Base-by-base conservation (phyloP, 2,113 vertebrate species). In the Paradisaea rubra region DNA sequence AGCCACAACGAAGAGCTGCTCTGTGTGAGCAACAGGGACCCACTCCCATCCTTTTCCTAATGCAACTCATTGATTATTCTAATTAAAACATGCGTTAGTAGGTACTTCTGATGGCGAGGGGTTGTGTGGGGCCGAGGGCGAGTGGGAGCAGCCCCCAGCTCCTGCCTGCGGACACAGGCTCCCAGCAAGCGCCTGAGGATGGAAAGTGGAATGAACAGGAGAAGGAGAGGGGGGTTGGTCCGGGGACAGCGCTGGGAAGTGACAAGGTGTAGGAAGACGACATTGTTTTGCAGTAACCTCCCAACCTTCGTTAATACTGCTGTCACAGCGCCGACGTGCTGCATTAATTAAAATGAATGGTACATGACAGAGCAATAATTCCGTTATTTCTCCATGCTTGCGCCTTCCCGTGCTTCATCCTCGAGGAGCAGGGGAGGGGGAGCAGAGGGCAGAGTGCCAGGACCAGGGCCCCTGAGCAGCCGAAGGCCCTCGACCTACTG, bases 331-430 rank as follows among this genome's bases (percentile, higher is more conserved):
- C 10, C 6, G 41, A 80, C 5, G 19, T 31, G 54, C 70, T 31
- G 59, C 3, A 3, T 44, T 92, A 90, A 93, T 93, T 93, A 94
- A 82, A 92, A 80, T 0, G 17, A 80, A 76, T 10, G 63, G 82
- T 23, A 72, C 54, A 45, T 30, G 80, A 53, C 59, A 41, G 63
- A 81, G 64, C 59, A 69, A 31, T 77, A 69, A 93, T 81, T 44
- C 31, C 68, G 35, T 57, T 77, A 54, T 39, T 77, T 61, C 54
- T 69, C 70, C 69, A 9, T 17, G 49, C 39, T 53, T 41, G 44
- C 59, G 50, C 19, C n/a, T 81, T 23, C 61, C 31, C 1, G 0
- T 31, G 33, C 44, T 76, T 60, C 45, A 11, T 42, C 66, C 66
- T 77, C 2, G 6, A 79, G 63, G 41, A 89, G 45, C 0, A 1